These are phyloP conservation scores for Leptatherina wallacei DNA, from an alignment of 2,797 vertebrate species.

Conservation along the genomic window DNA sequence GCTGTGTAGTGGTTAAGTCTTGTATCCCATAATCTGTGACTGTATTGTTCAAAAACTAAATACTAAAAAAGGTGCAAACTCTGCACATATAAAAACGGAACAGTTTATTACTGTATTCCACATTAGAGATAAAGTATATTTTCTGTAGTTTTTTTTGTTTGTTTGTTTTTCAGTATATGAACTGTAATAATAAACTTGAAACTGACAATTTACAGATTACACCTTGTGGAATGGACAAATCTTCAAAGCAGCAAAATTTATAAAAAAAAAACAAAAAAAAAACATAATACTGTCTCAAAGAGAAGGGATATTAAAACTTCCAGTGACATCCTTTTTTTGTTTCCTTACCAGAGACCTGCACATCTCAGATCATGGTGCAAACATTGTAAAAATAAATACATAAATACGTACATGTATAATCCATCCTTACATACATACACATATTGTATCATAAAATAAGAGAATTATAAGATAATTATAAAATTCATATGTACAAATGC, in stretches of 20 bases:
- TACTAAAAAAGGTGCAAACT: slow-evolving; percentile 63
- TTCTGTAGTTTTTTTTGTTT: slow-evolving; percentile 22
- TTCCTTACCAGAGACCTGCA: slow-evolving; percentile 70
- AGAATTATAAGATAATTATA: slow-evolving; percentile 84
- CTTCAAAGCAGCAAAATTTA: slow-evolving; percentile 69
- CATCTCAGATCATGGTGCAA: slow-evolving; percentile 79
- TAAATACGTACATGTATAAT: slow-evolving; percentile 85
- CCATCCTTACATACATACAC: slow-evolving; percentile 79
- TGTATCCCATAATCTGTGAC: slow-evolving; percentile 49
- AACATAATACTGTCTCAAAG: slow-evolving; percentile 75
- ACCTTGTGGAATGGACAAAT: slow-evolving; percentile 71
- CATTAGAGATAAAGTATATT: slow-evolving; percentile 56
- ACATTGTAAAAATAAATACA: slow-evolving; percentile 86
- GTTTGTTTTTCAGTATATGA: slow-evolving; percentile 45
- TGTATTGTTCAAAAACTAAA: slow-evolving; percentile 70
- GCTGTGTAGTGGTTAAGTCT: slow-evolving; percentile 60
- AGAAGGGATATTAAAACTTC: slow-evolving; percentile 60
- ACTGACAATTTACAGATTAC: slow-evolving; percentile 81
- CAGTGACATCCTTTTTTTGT: slow-evolving; percentile 76
- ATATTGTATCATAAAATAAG: slow-evolving; percentile 85
- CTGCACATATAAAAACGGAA: slow-evolving; percentile 67
- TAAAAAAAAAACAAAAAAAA: not conserved
- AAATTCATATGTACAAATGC: slow-evolving; percentile 85
- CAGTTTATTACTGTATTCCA: slow-evolving; percentile 46
- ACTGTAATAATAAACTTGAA: slow-evolving; percentile 55